Evolutionary conservation across 2,888 invertebrate genomes (phyloP).

Genomic region (Stenodera caucasica): DNA sequence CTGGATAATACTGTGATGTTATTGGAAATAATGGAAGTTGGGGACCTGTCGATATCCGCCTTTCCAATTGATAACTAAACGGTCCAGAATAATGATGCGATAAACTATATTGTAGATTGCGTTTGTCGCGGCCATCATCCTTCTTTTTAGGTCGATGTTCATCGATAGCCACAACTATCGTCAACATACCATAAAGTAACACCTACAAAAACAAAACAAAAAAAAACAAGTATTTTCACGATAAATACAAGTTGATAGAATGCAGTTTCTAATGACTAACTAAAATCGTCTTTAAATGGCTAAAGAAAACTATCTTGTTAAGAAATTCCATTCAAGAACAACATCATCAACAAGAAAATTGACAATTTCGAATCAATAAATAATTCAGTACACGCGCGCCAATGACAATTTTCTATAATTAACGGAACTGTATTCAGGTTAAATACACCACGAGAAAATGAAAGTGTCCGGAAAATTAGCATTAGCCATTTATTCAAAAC

Average conservation of each 20-base stretch:
- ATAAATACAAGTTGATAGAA: not conserved
- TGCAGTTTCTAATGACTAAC: not conserved
- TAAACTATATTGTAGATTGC: conserved; percentile 63
- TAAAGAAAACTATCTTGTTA: conserved; percentile 5
- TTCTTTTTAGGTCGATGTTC: conserved; percentile 48
- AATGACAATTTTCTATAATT: conserved; percentile 27
- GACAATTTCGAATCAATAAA: conserved; percentile 24
- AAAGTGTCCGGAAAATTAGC: conserved; percentile 14
- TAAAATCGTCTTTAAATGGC: not conserved
- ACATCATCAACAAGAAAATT: not conserved
- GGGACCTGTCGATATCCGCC: conserved; percentile 60
- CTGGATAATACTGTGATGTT: conserved; percentile 47
- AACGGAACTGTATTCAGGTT: conserved; percentile 33
- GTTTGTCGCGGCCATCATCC: conserved; percentile 60
- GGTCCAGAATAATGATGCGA: conserved; percentile 63
- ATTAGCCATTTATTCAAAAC: not conserved
- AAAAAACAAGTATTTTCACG: conserved; percentile 37
- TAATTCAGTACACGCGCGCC: conserved; percentile 27
- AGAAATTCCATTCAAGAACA: not conserved
- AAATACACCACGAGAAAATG: conserved; percentile 22
- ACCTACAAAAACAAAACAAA: conserved; percentile 60
- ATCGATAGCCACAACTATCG: conserved; percentile 58
- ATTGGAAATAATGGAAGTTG: conserved; percentile 43
- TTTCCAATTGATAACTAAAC: conserved; percentile 59
- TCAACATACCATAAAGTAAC: conserved; percentile 60